These are phyloP conservation scores for Drosophila neotestacea DNA, from an alignment of 2,888 invertebrate species.

Conservation along the genomic window DNA sequence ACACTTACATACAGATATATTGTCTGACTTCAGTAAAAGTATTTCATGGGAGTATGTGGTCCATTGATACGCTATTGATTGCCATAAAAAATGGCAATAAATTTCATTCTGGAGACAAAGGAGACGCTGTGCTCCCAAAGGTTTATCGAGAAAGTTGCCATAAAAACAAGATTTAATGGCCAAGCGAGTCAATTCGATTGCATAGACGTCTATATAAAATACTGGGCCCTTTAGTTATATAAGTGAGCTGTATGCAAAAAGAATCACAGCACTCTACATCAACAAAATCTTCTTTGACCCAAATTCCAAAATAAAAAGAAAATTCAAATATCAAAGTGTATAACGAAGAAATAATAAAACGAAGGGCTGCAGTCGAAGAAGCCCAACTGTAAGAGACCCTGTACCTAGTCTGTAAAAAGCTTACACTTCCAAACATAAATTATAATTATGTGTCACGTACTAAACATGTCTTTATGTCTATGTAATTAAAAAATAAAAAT, in stretches of 20 bases:
- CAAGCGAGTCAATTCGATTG: background rate
- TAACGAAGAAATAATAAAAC: constrained; percentile 38
- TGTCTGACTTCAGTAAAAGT: constrained; percentile 9
- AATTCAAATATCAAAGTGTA: constrained; percentile 59
- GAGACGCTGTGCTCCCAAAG: background rate
- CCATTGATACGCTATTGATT: constrained; percentile 19
- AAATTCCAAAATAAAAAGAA: constrained; percentile 57
- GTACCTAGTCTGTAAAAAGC: too few relatives aligned
- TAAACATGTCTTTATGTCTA: background rate
- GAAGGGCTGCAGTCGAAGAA: too few relatives aligned
- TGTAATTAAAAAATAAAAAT: too few relatives aligned
- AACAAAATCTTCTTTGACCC: constrained; percentile 54
- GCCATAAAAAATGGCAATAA: constrained; percentile 63
- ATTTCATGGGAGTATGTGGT: background rate
- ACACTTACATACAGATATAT: background rate
- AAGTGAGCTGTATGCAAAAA: constrained; percentile 35
- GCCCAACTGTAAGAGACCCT: too few relatives aligned
- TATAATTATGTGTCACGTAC: too few relatives aligned
- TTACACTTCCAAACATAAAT: too few relatives aligned
- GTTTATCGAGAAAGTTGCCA: constrained; percentile 49
- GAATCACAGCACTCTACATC: constrained; percentile 3
- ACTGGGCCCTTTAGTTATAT: constrained; percentile 21
- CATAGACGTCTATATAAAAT: constrained; percentile 1
- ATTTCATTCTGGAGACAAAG: constrained; percentile 52
- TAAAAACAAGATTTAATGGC: constrained; percentile 53